Percentiles rank a stretch among this genome's conserved stretches.
Conservation (phyloP, 2,888 invertebrate genomes). For the Sabatieria punctata region DNA sequence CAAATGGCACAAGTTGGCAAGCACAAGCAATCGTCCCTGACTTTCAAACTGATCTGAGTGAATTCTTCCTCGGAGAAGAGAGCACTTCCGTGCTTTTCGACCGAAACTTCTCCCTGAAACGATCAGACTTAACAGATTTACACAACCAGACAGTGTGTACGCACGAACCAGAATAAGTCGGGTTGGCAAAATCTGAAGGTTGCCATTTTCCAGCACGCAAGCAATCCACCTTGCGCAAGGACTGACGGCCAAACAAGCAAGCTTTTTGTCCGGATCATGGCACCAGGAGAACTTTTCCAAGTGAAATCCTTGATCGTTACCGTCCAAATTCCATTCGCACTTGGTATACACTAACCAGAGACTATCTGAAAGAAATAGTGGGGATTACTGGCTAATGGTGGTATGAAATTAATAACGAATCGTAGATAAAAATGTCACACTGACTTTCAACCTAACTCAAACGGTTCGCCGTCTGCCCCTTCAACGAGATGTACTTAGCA, state of each 20-base stretch:
- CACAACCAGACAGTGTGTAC: background rate
- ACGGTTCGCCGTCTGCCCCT: no score
- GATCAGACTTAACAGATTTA: background rate
- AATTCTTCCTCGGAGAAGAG: slow-evolving; percentile 2
- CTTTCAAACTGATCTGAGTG: background rate
- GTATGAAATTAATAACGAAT: no score
- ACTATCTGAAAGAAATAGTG: no score
- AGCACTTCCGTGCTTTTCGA: background rate
- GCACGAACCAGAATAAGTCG: background rate
- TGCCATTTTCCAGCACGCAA: background rate
- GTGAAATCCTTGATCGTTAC: no score
- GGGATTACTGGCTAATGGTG: no score
- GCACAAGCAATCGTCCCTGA: background rate
- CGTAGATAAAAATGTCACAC: no score
- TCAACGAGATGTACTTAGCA: no score
- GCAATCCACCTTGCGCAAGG: slow-evolving; percentile 6
- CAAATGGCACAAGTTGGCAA: slow-evolving; percentile 5
- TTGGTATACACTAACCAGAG: no score
- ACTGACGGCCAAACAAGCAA: slow-evolving; percentile 5
- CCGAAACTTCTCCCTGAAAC: background rate
- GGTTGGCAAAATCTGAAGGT: background rate
- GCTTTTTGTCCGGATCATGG: background rate
- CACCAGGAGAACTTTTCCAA: background rate
- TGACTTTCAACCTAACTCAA: no score
- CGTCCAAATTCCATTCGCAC: no score